Percentiles rank a stretch among this genome's conserved stretches.
phyloP scores from a whole-genome alignment of 23 tunicate species.

The Corella eumyota region DNA sequence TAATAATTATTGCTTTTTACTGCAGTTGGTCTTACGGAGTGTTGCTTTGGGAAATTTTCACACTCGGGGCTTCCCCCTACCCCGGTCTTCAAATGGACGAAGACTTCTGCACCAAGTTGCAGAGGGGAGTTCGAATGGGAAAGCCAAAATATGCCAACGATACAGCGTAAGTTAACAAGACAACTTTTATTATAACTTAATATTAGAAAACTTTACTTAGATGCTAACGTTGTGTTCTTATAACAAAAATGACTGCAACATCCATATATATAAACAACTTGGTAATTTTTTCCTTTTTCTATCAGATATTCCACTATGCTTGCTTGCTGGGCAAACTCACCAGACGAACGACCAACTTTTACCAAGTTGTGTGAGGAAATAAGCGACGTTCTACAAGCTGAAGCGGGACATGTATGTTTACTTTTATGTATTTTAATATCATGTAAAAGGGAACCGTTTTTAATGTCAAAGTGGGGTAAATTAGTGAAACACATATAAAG shows the following conservation, averaged over 20 bases:
- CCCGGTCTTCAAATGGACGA: conserved; percentile 79
- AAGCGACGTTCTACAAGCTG: conserved; percentile 56
- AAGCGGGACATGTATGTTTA: conserved; percentile 66
- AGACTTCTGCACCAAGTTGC: conserved; percentile 64
- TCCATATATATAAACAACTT: neutral
- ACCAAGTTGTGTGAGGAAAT: conserved; percentile 68
- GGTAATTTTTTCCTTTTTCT: neutral
- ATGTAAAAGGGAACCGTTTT: no score
- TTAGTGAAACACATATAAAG: neutral
- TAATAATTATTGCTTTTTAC: no score
- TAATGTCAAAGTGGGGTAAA: conserved; percentile 1
- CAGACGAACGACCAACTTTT: conserved; percentile 82
- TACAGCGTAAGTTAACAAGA: conserved; percentile 42
- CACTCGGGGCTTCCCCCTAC: conserved; percentile 79
- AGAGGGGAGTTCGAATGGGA: conserved; percentile 68
- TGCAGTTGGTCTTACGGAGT: conserved; percentile 89
- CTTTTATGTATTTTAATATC: neutral
- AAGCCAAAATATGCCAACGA: conserved; percentile 73
- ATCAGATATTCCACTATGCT: conserved; percentile 73
- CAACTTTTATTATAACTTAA: neutral
- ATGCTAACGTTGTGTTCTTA: neutral
- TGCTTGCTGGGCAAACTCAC: conserved; percentile 66
- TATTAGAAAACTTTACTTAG: neutral
- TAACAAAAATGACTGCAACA: neutral
- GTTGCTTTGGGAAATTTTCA: conserved; percentile 89